Percentiles rank a stretch among this genome's conserved stretches.
phyloP scores from a whole-genome alignment of 2,888 invertebrate species.

The Minunthozetes semirufus region DNA sequence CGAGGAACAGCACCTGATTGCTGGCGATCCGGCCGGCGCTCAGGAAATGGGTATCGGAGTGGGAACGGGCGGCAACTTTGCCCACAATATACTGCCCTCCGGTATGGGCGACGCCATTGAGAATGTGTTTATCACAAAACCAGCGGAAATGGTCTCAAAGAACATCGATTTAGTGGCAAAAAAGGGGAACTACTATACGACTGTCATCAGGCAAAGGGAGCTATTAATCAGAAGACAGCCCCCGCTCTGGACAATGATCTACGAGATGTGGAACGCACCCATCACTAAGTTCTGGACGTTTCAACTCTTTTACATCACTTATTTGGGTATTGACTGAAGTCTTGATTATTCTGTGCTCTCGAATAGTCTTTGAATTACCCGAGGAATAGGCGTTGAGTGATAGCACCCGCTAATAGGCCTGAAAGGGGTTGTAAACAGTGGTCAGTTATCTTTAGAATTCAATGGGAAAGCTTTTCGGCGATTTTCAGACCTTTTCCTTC shows the following conservation, averaged over 20 bases:
- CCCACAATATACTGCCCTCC: neutral
- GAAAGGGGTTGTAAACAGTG: too few relatives aligned
- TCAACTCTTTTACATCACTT: constrained; percentile 46
- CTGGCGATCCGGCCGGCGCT: neutral
- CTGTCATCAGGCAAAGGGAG: constrained; percentile 34
- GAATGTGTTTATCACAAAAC: neutral
- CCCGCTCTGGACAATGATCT: constrained; percentile 45
- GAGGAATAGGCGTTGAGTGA: too few relatives aligned
- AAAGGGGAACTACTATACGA: neutral
- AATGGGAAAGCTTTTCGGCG: too few relatives aligned
- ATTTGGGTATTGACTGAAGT: constrained; percentile 37
- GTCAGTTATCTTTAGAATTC: too few relatives aligned
- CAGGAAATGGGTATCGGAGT: neutral
- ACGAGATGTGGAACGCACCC: constrained; percentile 49
- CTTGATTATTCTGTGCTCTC: neutral
- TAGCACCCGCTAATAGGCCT: too few relatives aligned
- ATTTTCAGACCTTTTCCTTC: too few relatives aligned
- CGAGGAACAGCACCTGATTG: constrained; percentile 21
- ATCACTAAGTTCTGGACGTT: constrained; percentile 50
- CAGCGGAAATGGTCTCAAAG: neutral
- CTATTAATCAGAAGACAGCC: constrained; percentile 41
- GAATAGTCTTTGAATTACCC: too few relatives aligned
- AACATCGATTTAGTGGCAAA: neutral
- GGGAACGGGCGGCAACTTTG: neutral
- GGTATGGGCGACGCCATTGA: neutral